Evolutionary conservation across 1,140 invertebrate genomes (phyloP), one percentile per base, ranked within the genome.

Genomic region (Cataglyphis hispanica): DNA sequence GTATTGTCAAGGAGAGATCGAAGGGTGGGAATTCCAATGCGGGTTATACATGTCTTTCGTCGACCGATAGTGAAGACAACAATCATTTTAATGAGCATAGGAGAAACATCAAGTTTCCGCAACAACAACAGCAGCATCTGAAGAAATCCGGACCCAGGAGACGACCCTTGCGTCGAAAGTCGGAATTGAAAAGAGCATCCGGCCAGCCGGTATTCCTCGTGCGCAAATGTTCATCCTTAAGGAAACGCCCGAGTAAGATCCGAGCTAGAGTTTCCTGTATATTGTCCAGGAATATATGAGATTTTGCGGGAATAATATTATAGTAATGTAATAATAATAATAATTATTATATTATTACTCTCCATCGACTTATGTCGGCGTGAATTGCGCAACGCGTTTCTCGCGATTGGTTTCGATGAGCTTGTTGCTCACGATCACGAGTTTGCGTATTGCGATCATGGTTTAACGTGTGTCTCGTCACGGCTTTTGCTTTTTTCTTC

Each of bases 151-250:
- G 88, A 25, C 87, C 91, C 5, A 93, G 91, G 43, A 92, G 94
- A 76, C 90, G 93, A 58, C 94, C 94, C 0, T 67, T 95, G n/a
- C 90, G 93, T 13, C 88, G 94, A 84, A 94, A 94, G 64, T 94
- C 94, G 1, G 94, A 95, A 78, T 76, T 95, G 11, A 88, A 88
- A 76, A 90, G 91, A 25, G 89, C 92, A 31, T 90, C 90, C 22
- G 91, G 93, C 13, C 94, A 95, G 69, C 94, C 95, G 10, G 94
- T 95, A 72, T 95, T 94, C 84, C 91, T 95, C 27, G 93, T 94
- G 7, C 91, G 94, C 67, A 94, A 94, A 40, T 92, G 92, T 58
- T 95, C 95, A 6, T 95, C 94, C 13, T 91, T 94, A 53, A 92
- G 94, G 77, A 94, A 93, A 88, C 91, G 93, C 93, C 92, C 93